Conservation (phyloP, 2,797 vertebrate species). For the Carcharodon carcharias region DNA sequence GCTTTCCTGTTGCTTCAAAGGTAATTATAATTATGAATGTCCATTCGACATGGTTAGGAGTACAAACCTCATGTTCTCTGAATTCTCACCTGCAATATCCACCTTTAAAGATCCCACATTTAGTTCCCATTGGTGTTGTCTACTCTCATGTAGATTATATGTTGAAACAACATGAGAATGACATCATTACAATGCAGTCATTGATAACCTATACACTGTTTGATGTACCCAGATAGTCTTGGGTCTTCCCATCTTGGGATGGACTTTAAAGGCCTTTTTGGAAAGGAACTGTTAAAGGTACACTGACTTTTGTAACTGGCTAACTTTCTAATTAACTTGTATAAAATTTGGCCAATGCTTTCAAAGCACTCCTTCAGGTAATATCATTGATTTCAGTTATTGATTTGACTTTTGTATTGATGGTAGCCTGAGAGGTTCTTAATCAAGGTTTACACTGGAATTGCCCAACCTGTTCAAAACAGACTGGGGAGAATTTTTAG, state of each 20-base stretch:
- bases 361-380: background rate
- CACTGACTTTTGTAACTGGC: background rate
- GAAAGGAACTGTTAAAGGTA: background rate
- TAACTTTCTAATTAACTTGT: background rate
- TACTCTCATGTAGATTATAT: background rate
- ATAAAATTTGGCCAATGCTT: background rate
- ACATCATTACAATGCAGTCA: background rate
- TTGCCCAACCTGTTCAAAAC: background rate
- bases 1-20: background rate
- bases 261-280: background rate
- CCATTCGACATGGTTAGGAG: background rate
- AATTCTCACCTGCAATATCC: background rate
- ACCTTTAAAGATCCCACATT: background rate
- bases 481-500: background rate
- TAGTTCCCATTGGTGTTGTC: background rate
- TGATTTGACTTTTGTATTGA: background rate
- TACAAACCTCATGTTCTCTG: background rate
- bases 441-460: background rate
- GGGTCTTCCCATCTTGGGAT: background rate
- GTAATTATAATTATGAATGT: background rate
- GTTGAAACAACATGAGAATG: background rate
- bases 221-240: background rate
- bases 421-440: background rate
- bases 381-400: background rate
- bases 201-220: background rate